Evolutionary conservation across 2,888 invertebrate genomes (phyloP).

Genomic region (Noctua pronuba): DNA sequence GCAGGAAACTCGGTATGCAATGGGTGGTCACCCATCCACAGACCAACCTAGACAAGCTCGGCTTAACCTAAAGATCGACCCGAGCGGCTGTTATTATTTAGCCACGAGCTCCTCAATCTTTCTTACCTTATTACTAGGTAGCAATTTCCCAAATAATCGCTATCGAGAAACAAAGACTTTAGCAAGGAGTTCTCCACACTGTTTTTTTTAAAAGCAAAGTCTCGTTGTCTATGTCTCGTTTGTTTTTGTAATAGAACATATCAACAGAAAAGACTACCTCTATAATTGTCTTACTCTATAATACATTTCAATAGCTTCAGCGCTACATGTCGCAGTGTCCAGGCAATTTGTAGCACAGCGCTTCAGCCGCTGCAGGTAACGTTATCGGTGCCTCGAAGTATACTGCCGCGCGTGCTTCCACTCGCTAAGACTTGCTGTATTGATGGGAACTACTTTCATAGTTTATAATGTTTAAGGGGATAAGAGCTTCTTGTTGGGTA

Average conservation of each 20-base stretch:
- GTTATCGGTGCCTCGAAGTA: constrained; percentile 35
- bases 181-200: not conserved
- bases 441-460: constrained; percentile 29
- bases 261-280: constrained; percentile 19
- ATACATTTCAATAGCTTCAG: constrained; percentile 69
- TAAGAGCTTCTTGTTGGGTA: not conserved
- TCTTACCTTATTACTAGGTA: no score
- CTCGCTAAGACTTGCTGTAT: constrained; percentile 33
- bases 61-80: no score
- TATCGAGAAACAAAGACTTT: not conserved
- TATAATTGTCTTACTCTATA: constrained; percentile 64
- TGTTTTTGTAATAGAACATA: not conserved
- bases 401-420: constrained; percentile 42
- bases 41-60: no score
- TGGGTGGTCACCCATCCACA: no score
- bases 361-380: constrained; percentile 52
- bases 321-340: constrained; percentile 68
- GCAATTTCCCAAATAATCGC: not conserved
- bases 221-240: not conserved
- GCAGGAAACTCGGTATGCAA: no score
- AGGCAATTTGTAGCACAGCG: constrained; percentile 72
- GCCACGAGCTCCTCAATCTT: no score
- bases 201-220: not conserved
- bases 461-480: constrained; percentile 15
- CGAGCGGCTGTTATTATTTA: no score